These are phyloP conservation scores for Drosophila trapezifrons DNA, from an alignment of 1,140 invertebrate species.

Conservation along the genomic window DNA sequence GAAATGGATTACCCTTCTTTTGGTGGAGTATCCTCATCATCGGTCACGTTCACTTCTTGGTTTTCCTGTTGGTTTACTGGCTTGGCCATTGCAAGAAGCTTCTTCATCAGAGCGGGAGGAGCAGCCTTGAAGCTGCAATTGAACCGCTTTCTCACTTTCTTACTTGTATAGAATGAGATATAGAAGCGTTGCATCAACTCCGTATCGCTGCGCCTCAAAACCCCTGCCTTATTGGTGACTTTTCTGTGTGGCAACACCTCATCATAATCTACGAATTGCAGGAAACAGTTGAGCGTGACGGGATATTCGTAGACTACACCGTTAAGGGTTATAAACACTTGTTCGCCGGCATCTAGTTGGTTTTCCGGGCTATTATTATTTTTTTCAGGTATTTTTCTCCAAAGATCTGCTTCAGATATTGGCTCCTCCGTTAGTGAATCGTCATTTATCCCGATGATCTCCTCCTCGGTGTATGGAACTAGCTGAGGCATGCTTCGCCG, in stretches of 20 bases:
- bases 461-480: not conserved
- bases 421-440: not conserved
- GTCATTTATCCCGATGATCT: too few species aligned
- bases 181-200: too few species aligned
- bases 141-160: too few species aligned
- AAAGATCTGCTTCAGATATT: not conserved
- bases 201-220: too few species aligned
- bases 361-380: not conserved
- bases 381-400: not conserved
- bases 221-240: too few species aligned
- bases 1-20: too few species aligned
- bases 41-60: not conserved
- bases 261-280: too few species aligned
- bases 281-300: conserved; percentile 1
- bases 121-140: too few species aligned
- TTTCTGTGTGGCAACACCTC: too few species aligned
- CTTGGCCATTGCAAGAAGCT: conserved; percentile 18
- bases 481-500: not conserved
- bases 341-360: not conserved
- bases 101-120: not conserved
- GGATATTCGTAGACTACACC: conserved; percentile 18
- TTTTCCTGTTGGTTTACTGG: not conserved
- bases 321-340: too few species aligned
- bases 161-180: too few species aligned
- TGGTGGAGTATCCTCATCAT: not conserved